Percentiles rank a stretch among this genome's conserved stretches.
Evolutionary conservation across 2,113 vertebrate species (phyloP).

Genomic region (Neoarius graeffei): DNA sequence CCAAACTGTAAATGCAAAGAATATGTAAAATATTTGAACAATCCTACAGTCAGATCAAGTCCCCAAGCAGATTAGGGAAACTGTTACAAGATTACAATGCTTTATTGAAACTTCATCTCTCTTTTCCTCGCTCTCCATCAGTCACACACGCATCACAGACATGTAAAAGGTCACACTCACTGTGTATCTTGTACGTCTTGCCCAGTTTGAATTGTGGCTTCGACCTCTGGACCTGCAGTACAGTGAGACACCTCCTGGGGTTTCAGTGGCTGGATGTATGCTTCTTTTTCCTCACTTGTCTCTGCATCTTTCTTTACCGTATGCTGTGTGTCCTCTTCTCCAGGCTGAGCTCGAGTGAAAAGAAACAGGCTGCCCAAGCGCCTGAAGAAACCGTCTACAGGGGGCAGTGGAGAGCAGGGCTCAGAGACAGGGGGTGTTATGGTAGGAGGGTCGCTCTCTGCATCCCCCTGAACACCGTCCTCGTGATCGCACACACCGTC

Average conservation of each 20-base stretch:
- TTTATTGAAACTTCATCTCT: neutral
- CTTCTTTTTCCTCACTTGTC: neutral
- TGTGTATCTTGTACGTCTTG: constrained; percentile 6
- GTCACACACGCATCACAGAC: neutral
- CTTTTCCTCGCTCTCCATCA: neutral
- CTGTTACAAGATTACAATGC: neutral
- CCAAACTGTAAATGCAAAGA: neutral
- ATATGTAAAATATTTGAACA: neutral
- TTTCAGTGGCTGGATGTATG: constrained; percentile 11
- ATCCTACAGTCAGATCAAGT: neutral
- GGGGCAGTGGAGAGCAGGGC: constrained; percentile 39
- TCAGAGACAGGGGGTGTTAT: constrained; percentile 23
- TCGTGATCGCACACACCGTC: constrained; percentile 12
- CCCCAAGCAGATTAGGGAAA: neutral
- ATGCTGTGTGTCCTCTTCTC: constrained; percentile 30
- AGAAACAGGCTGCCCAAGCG: constrained; percentile 59
- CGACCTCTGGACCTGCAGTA: constrained; percentile 24
- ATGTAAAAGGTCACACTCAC: constrained; percentile 41
- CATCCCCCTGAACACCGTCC: constrained; percentile 36
- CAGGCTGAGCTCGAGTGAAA: constrained; percentile 47
- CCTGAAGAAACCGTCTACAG: constrained; percentile 58
- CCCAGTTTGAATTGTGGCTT: neutral
- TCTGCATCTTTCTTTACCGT: constrained; percentile 21
- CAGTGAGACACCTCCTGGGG: constrained; percentile 2
- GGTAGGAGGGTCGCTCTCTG: constrained; percentile 30